phyloP scores from a whole-genome alignment of 2,797 vertebrate species.

The Chloroceryle inda region DNA sequence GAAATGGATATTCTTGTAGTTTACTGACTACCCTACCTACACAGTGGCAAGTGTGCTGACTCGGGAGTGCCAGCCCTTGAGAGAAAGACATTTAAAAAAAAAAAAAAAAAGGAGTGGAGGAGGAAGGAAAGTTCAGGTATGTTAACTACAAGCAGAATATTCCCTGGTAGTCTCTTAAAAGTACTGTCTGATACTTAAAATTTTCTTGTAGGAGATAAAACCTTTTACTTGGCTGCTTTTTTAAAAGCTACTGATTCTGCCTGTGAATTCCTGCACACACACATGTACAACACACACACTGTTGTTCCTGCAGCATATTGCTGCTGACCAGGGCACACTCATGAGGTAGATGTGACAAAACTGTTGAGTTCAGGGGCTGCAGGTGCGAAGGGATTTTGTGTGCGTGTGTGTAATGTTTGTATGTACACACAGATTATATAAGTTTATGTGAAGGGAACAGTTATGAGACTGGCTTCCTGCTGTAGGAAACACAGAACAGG shows the following conservation, averaged over 20 bases:
- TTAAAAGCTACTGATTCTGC: neutral
- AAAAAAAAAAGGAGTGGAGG: rapidly evolving
- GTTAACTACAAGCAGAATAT: neutral
- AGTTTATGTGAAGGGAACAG: neutral
- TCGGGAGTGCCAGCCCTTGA: neutral
- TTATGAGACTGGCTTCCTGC: neutral
- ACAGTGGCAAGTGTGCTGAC: neutral
- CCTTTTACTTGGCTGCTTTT: neutral
- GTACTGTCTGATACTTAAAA: too few species aligned
- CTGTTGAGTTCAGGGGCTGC: neutral
- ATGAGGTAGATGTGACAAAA: rapidly evolving
- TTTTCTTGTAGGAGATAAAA: neutral
- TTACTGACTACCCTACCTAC: neutral
- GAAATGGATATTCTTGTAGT: neutral
- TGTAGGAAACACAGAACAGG: neutral
- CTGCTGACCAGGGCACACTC: neutral
- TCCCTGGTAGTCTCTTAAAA: neutral
- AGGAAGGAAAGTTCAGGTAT: neutral
- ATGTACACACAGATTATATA: neutral
- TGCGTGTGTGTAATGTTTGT: neutral
- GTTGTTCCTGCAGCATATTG: neutral
- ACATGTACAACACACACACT: rapidly evolving
- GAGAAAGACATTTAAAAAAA: neutral
- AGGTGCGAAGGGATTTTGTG: neutral
- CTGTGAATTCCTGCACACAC: neutral